Base-by-base conservation (phyloP, 2,797 vertebrate genomes). In the Tragelaphus oryx region DNA sequence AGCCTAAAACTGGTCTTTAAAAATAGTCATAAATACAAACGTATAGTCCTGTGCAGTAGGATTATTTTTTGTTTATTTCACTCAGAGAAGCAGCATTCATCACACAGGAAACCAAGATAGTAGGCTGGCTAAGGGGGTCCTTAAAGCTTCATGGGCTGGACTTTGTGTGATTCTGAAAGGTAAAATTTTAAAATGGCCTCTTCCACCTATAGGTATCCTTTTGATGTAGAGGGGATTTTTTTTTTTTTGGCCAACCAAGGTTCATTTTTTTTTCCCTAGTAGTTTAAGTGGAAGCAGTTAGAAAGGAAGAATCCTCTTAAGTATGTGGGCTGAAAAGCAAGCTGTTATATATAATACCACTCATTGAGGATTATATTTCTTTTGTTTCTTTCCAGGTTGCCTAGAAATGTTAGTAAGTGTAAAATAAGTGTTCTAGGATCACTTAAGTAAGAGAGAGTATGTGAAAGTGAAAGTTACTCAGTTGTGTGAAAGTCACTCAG, bases 221-320 rank as follows among this genome's bases (percentile, higher is more conserved):
- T 60, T 46, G 24, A 62, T 8, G 2, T 50, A 82, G 44, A 76
- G 12, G 5, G 37, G 6, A 4, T 37, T 78, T 50, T n/a, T 41
- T 71, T 11, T 71, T 44, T 41, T 74, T 37, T 81, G 83, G 16
- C n/a, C 52, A 60, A 18, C 26, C 55, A 62, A 94, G 24, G 16
- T 91, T 95, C 48, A n/a, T 93, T 88, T 96, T 95, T 22, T 92
- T 50, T 93, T 88, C 30, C 46, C 22, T 57, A 55, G 33, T 85
- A 14, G 37, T 83, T 24, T 78, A 41, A 50, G 50, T 78, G 28
- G n/a, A 90, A 8, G 44, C 24, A 85, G 26, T 41, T 87, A 57
- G 41, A 65, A 90, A 96, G 74, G 55, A 71, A 79, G 12, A 94
- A 46, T 68, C 16, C 44, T 33, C 18, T 62, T 2, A 78, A 81